phyloP scores from a whole-genome alignment of 2,113 vertebrate species.

The Himantopus leucocephalus region DNA sequence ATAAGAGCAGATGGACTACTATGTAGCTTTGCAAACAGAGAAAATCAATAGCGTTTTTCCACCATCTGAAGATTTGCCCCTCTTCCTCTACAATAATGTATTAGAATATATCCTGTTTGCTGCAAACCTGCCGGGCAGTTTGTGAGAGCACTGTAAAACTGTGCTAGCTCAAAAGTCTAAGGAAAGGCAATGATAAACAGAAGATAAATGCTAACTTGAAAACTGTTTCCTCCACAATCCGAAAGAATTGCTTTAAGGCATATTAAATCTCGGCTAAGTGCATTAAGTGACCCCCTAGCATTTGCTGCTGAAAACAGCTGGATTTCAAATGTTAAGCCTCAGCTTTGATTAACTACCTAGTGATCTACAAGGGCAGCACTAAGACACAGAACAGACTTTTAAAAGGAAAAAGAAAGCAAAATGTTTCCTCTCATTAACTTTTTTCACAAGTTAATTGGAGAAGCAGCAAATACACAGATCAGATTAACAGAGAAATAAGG shows the following conservation, averaged over 20 bases:
- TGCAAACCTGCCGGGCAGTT: neutral
- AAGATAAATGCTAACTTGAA: neutral
- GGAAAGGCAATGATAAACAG: neutral
- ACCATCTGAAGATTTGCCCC: neutral
- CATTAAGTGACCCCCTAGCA: neutral
- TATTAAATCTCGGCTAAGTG: neutral
- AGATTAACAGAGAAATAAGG: neutral
- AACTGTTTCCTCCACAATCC: neutral
- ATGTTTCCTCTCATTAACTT: neutral
- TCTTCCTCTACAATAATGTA: neutral
- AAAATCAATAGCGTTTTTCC: neutral
- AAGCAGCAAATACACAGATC: neutral
- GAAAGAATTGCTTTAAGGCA: neutral
- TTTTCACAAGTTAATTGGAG: neutral
- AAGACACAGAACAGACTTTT: neutral
- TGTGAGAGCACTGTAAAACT: neutral
- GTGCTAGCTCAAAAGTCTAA: neutral
- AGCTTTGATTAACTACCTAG: neutral
- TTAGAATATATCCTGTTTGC: neutral
- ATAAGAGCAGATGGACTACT: neutral
- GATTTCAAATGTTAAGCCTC: neutral
- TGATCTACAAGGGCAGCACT: neutral
- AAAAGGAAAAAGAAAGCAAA: neutral
- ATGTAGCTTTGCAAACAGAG: neutral
- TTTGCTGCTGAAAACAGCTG: conserved; percentile 10